Base-by-base conservation (phyloP, 2,888 invertebrate species). In the Thera obeliscata region DNA sequence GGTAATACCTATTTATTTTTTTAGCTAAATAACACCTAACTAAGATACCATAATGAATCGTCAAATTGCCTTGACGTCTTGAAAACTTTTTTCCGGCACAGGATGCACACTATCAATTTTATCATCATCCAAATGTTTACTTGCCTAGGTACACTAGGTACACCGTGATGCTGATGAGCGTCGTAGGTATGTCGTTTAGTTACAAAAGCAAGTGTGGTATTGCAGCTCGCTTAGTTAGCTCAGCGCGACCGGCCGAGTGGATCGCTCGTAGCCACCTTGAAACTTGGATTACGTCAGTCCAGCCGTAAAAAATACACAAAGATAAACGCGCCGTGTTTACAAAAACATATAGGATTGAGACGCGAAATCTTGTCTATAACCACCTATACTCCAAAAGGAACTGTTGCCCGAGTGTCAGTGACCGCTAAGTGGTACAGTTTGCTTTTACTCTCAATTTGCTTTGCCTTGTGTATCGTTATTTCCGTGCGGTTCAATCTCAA, bases 271-370 rank as follows among this genome's bases (percentile, higher is more conserved):
- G 67, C 76, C 77, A 80, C 81, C 81, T 81, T 81, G 81, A 83
- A 78, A 78, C 80, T 81, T 77, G 78, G 79, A 84, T 90, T 88
- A 90, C 91, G 92, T 93, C 91, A 92, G 82, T 82, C 58, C 56
- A 8, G 22, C 74, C 75, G 64, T 66, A 71, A 69, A 72, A 75
- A 73, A 85, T 88, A 87, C 85, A 7, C 43, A 46, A 87, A 83
- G 70, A 69, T 67, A 87, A 82, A 70, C 69, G 68, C 76, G 73
- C 73, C 74, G 75, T 77, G 73, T 76, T 76, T 71, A 69, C 62
- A 52, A 62, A 67, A 71, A 64, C 72, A 69, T 70, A 60, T 60
- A 62, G 55, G 9, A 41, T 55, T 11, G 33, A 4, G 46, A 67
- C 65, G 61, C 38, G 62, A 74, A 72, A 71, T 65, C 61, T 65